Conservation (phyloP, 2,797 vertebrate genomes). For the Brotogeris chrysoptera region DNA sequence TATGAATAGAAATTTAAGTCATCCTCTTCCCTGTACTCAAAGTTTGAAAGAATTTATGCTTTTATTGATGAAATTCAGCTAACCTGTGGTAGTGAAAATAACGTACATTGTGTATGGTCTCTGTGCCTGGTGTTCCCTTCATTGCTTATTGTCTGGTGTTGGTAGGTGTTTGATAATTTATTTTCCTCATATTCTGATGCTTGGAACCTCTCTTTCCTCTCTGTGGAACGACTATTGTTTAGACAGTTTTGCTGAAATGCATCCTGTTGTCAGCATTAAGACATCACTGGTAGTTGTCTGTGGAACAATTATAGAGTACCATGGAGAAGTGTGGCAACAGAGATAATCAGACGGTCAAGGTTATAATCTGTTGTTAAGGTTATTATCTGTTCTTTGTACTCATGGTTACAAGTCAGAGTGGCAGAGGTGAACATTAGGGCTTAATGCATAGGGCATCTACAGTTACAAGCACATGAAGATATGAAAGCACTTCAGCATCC, state of each 20-base stretch:
- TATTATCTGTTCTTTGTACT: constrained; percentile 39
- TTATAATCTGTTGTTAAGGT: constrained; percentile 23
- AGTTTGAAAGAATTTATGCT: background rate
- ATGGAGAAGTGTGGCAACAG: constrained; percentile 28
- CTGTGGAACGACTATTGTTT: background rate
- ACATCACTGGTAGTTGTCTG: constrained; percentile 31
- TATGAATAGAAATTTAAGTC: background rate
- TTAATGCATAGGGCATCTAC: constrained; percentile 33
- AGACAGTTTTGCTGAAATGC: constrained; percentile 14
- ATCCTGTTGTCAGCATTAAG: background rate
- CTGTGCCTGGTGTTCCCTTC: background rate
- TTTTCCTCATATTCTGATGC: background rate
- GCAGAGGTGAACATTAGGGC: background rate
- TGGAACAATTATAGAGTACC: constrained; percentile 50
- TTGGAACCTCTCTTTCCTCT: background rate
- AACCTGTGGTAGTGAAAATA: background rate
- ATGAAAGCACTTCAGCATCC: constrained; percentile 21
- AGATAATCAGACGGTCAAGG: constrained; percentile 46
- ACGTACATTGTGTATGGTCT: background rate
- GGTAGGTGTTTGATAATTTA: background rate
- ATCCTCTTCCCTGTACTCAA: background rate
- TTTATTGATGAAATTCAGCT: background rate
- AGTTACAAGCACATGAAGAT: constrained; percentile 25
- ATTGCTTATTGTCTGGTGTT: background rate
- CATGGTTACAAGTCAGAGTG: constrained; percentile 38